Evolutionary conservation across 2,888 invertebrate species (phyloP).

Genomic region (Lydus trimaculatus): DNA sequence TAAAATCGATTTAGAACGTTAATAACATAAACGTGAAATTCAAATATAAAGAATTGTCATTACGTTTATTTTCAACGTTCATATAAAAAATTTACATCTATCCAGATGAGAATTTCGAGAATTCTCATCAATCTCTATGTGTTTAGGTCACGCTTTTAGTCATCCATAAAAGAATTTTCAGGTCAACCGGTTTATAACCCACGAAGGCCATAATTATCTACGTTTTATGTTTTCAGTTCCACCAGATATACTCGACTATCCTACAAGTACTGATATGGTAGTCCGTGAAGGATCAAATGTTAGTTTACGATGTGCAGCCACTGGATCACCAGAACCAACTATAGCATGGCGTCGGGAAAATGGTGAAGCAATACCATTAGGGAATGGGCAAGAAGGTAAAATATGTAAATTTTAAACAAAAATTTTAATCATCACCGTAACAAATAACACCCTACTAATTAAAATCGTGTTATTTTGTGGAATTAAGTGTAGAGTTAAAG

Average conservation of each 20-base stretch:
- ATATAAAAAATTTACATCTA: neutral
- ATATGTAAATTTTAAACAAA: neutral
- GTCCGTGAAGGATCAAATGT: slow-evolving; percentile 85
- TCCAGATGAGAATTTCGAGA: neutral
- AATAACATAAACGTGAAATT: neutral
- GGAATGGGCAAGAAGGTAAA: slow-evolving; percentile 72
- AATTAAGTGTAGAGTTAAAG: neutral
- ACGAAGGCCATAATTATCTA: slow-evolving; percentile 24
- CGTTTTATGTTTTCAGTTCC: slow-evolving; percentile 68
- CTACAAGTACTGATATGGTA: slow-evolving; percentile 84
- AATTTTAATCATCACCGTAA: neutral
- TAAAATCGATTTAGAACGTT: neutral
- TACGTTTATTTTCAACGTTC: neutral
- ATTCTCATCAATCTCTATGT: neutral
- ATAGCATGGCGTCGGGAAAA: slow-evolving; percentile 88
- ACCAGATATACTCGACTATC: slow-evolving; percentile 84
- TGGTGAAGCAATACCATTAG: slow-evolving; percentile 72
- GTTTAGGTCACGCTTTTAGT: slow-evolving; percentile 17
- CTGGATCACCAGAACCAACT: slow-evolving; percentile 84
- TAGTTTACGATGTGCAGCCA: slow-evolving; percentile 85
- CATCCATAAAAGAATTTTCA: slow-evolving; percentile 23
- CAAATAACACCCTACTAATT: slow-evolving; percentile 7
- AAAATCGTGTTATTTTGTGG: neutral
- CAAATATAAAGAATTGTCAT: neutral
- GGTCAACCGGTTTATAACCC: slow-evolving; percentile 27